phyloP scores from a whole-genome alignment of 2,888 invertebrate genomes.

The Athripsodes cinereus region DNA sequence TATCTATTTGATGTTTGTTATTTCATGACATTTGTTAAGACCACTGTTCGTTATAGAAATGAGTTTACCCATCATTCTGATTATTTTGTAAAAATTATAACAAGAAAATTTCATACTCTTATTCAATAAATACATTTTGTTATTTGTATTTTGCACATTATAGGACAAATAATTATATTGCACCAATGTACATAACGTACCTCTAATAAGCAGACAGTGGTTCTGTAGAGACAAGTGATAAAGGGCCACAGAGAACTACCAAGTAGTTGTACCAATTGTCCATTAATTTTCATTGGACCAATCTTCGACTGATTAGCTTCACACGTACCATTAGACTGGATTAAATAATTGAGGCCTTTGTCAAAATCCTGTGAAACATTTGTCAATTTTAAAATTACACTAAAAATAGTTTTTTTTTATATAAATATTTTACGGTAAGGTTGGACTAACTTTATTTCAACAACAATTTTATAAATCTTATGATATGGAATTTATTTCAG shows the following conservation, averaged over 20 bases:
- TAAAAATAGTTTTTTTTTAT: conserved; percentile 21
- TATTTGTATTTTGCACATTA: too few species aligned
- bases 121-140: not conserved
- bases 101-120: not conserved
- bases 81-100: not conserved
- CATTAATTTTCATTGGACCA: conserved; percentile 40
- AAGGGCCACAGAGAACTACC: conserved; percentile 59
- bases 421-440: too few species aligned
- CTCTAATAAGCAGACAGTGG: conserved; percentile 39
- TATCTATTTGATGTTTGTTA: too few species aligned
- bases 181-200: conserved; percentile 34
- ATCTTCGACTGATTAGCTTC: conserved; percentile 18
- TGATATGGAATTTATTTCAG: too few species aligned
- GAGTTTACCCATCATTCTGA: too few species aligned
- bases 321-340: conserved; percentile 34
- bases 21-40: too few species aligned
- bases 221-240: conserved; percentile 51
- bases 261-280: conserved; percentile 49
- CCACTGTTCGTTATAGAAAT: too few species aligned
- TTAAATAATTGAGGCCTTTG: conserved; percentile 36
- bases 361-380: conserved; percentile 51
- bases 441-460: too few species aligned
- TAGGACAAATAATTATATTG: too few species aligned
- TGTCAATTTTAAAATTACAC: too few species aligned
- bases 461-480: too few species aligned